Percentiles rank a stretch among this genome's conserved stretches.
These are phyloP conservation scores for Neomorphus geoffroyi DNA, from an alignment of 2,797 vertebrate genomes.

Conservation along the genomic window DNA sequence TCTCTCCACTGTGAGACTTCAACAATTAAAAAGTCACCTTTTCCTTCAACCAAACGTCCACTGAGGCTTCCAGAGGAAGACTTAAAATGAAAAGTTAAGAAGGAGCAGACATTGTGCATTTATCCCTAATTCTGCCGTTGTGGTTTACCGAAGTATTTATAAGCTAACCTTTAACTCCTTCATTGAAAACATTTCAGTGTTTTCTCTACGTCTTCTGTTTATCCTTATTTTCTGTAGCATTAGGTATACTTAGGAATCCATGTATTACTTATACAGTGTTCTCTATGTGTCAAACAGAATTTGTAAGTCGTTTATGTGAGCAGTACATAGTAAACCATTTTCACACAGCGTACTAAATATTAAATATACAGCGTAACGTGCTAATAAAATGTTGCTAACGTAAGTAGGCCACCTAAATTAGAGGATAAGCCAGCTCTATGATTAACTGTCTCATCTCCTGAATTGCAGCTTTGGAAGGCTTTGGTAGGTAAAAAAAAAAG, in stretches of 20 bases:
- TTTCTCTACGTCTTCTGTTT: not conserved
- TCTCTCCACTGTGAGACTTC: not conserved
- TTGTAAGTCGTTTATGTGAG: constrained; percentile 52
- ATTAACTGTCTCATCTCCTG: constrained; percentile 57
- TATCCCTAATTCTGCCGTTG: not conserved
- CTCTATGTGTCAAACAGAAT: constrained; percentile 35
- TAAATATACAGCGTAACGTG: constrained; percentile 55
- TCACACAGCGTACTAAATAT: constrained; percentile 51
- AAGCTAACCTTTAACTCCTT: not conserved
- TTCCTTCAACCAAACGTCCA: not conserved
- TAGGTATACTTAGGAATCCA: not conserved
- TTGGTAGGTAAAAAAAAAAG: not conserved
- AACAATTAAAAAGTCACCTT: not conserved
- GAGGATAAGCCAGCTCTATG: constrained; percentile 4
- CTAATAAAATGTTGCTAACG: constrained; percentile 59
- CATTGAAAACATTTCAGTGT: not conserved
- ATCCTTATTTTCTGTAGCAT: constrained; percentile 2
- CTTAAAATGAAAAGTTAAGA: not conserved
- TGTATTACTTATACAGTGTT: constrained; percentile 8
- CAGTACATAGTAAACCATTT: constrained; percentile 48
- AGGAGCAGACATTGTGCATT: not conserved
- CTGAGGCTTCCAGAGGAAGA: not conserved
- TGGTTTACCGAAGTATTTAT: not conserved
- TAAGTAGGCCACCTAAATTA: constrained; percentile 68
- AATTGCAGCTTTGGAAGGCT: constrained; percentile 16